Base-by-base conservation (phyloP, 2,888 invertebrate species). In the Bombylius major region DNA sequence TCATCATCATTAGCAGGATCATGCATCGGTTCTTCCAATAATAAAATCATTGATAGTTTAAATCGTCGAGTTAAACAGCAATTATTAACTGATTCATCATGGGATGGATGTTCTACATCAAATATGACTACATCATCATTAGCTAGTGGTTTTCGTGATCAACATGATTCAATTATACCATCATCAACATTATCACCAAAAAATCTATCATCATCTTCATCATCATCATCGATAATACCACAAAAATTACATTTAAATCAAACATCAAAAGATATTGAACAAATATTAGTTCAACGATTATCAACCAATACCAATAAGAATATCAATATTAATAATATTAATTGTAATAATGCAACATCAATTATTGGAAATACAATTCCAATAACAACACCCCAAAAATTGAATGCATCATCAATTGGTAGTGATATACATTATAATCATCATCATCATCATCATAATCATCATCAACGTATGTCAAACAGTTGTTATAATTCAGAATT, bases 121-220 rank as follows among this genome's bases (percentile, higher is more conserved):
- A 23, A 23, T 23, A 2, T 23, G n/a, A 57, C 51, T 34, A 51
- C 57, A 8, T 74, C 74, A 5, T 75, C 75, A 5, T 73, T 75
- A 62, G 75, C 75, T 0, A 75, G 76, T 6, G 75, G 76, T 5
- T 76, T 76, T 62, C 75, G 75, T 58, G 75, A 76, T 60, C 42
- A 50, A n/a, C 56, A 53, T 6, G 46, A 50, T 50, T 45, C 44
- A 14, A 33, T 50, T 6, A 14, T 46, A 31, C 47, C 46, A 39
- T 5, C 45, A 45, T 13, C 34, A 39, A 49, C 53, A 45, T n/a
- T 12, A 45, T 42, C 42, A 44, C 8, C 33, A 56, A 33, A 42
- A 34, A 56, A 23, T 39, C n/a, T 50, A 5, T 36, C 42, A 13
- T 34, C 32, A 32, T 32, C 49, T 32, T 14, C 56, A 46, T 51